A percentile compares a stretch with the other conserved stretches of the same genome.
Evolutionary conservation across 2,113 vertebrate genomes (phyloP).

Genomic region (Spea multiplicata): DNA sequence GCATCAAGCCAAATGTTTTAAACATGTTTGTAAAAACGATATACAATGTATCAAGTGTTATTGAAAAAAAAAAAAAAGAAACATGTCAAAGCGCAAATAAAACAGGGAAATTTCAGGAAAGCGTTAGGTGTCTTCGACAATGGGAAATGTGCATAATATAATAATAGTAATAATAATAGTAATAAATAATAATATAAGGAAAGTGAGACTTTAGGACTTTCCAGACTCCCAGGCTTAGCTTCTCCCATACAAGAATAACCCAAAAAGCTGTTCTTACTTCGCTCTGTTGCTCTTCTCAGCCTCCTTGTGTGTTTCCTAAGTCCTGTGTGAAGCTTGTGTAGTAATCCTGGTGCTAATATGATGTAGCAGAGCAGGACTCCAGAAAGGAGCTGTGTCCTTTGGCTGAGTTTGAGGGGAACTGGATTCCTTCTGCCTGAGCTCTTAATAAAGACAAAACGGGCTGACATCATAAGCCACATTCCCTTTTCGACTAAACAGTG

Average conservation of each 20-base stretch:
- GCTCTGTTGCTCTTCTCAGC: not conserved
- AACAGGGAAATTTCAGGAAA: too few species aligned
- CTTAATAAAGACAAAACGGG: conserved; percentile 48
- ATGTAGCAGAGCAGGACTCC: conserved; percentile 37
- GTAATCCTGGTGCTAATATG: conserved; percentile 38
- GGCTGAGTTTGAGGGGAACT: conserved; percentile 42
- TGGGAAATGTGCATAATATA: too few species aligned
- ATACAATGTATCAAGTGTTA: too few species aligned
- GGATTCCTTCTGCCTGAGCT: conserved; percentile 43
- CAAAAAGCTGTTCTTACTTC: conserved; percentile 15
- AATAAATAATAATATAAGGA: too few species aligned
- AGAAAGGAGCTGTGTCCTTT: conserved; percentile 44
- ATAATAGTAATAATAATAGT: too few species aligned
- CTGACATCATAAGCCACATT: conserved; percentile 48
- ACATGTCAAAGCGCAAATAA: too few species aligned
- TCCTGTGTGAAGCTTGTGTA: conserved; percentile 26
- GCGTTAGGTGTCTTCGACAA: too few species aligned
- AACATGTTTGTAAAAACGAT: too few species aligned
- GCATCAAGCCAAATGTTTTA: too few species aligned
- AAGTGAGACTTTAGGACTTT: too few species aligned
- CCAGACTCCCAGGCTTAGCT: not conserved
- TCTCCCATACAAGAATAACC: not conserved
- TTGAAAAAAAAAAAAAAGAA: too few species aligned
- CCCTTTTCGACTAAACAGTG: conserved; percentile 41
- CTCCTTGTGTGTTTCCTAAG: not conserved